phyloP scores from a whole-genome alignment of 2,888 invertebrate genomes.

The Trachelus stipa region DNA sequence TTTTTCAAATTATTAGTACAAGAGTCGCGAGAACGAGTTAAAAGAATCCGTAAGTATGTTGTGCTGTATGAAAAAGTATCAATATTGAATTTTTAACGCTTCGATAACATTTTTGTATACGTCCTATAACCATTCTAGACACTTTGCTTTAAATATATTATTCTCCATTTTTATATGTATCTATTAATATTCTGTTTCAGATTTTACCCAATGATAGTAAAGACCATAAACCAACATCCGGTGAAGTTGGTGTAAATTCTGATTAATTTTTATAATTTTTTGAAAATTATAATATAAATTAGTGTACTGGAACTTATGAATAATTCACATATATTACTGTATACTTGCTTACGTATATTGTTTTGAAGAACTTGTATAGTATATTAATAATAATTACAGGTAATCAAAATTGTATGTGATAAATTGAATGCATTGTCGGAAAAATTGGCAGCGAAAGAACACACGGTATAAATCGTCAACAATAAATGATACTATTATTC shows the following conservation, averaged over 20 bases:
- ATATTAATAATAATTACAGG: no score
- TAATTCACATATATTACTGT: no score
- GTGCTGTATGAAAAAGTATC: not conserved
- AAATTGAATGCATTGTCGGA: slow-evolving; percentile 32
- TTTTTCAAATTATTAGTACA: slow-evolving; percentile 38
- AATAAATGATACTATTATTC: no score
- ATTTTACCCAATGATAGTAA: slow-evolving; percentile 16
- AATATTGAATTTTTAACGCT: slow-evolving; percentile 2
- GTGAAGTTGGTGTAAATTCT: no score
- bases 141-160: no score
- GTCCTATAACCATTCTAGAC: no score
- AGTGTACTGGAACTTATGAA: no score
- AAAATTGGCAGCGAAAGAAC: slow-evolving; percentile 33
- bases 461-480: slow-evolving; percentile 23
- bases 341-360: no score
- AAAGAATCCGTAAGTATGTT: slow-evolving; percentile 42
- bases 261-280: no score
- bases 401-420: slow-evolving; percentile 26
- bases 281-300: no score
- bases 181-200: slow-evolving; percentile 5
- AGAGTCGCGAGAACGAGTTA: slow-evolving; percentile 38
- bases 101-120: slow-evolving; percentile 8
- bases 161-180: not conserved
- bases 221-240: no score
- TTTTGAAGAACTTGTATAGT: no score